Base-by-base conservation (phyloP, 2,888 invertebrate genomes). In the Cremastinae sp. region DNA sequence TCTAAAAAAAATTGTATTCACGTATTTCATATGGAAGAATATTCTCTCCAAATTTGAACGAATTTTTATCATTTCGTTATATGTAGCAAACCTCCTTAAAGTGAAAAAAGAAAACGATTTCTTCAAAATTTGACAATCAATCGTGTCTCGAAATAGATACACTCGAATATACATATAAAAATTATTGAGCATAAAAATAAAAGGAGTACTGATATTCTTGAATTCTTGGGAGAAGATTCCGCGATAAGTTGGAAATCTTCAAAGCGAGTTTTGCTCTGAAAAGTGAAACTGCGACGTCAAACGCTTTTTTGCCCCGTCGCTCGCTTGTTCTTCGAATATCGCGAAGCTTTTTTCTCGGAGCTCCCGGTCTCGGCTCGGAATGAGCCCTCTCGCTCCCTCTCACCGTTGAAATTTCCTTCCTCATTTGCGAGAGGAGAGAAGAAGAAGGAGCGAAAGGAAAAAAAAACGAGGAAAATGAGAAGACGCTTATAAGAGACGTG, bases 351-450 rank as follows among this genome's bases (percentile, higher is more conserved):
- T 43, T 36, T 18, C 59, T 18, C 45, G 18, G 41, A 28, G n/a
- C 49, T 34, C 20, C 14, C 49, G 28, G 5, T 28, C 62, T 47
- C 34, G 49, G 38, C 54, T 16, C 12, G 62, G 43, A 65, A 61
- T 18, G 34, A 69, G 20, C 49, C 34, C 36, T 47, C 49, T 18
- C 36, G 36, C 12, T 45, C 53, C 49, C 49, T 47, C 36, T 34
- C 47, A 68, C 12, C 43, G 72, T 41, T 49, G 43, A 59, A 53
- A 47, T 56, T 47, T 41, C 62, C 61, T 69, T 68, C 77, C 75
- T 80, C 78, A 77, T 82, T 82, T 78, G 68, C 59, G 28, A 34
- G 12, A 36, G 14, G 28, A 28, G 14, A 61, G 41, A 45, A 28
- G 36, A 61, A 59, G 53, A 45, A 43, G 41, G 45, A 61, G 45